A percentile compares a stretch with the other conserved stretches of the same genome.
phyloP scores from a whole-genome alignment of 37 sponge, comb jelly and placozoan genomes.

The Crambe crambe region DNA sequence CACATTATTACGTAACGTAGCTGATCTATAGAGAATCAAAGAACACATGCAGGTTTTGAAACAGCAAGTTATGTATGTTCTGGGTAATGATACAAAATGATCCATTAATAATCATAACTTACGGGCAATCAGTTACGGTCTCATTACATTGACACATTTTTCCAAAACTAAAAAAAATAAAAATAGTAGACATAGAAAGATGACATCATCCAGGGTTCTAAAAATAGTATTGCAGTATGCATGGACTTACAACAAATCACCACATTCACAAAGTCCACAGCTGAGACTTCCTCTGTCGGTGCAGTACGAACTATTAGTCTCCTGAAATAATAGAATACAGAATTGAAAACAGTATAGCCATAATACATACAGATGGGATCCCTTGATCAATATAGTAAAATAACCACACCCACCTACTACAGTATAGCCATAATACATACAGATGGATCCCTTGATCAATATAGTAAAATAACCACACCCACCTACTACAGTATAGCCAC shows the following conservation, averaged over 20 bases:
- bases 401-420: neutral
- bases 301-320: constrained; percentile 5
- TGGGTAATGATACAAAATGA: too few relatives aligned
- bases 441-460: too few relatives aligned
- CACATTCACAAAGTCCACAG: constrained; percentile 64
- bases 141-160: constrained; percentile 31
- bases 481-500: neutral
- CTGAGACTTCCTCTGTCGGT: constrained; percentile 13
- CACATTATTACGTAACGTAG: neutral
- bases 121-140: neutral
- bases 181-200: neutral
- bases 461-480: neutral
- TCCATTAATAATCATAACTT: neutral
- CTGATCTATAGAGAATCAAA: too few relatives aligned
- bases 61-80: too few relatives aligned
- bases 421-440: neutral
- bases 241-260: constrained; percentile 4
- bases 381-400: neutral
- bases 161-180: constrained; percentile 22
- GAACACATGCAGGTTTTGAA: too few relatives aligned
- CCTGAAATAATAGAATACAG: neutral
- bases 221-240: neutral
- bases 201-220: neutral
- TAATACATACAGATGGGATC: too few relatives aligned
- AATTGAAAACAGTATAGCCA: too few relatives aligned